Evolutionary conservation across 2,113 vertebrate genomes (phyloP).

Genomic region (Tyto alba): DNA sequence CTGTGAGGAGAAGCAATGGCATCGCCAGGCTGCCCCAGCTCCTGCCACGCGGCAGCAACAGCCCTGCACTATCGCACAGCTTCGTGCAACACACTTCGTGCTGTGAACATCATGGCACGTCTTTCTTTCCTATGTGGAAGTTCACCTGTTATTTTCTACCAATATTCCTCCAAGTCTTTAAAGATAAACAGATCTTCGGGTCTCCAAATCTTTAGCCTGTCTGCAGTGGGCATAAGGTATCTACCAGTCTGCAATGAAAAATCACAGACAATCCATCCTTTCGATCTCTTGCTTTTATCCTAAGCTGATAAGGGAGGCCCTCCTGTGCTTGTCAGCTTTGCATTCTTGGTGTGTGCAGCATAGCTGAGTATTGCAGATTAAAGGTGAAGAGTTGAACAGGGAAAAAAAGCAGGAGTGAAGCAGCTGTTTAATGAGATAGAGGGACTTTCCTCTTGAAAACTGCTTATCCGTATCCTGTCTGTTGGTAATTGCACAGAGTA

Average conservation of each 20-base stretch:
- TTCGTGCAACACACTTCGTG: no score
- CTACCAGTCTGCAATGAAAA: constrained; percentile 15
- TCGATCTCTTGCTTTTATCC: constrained; percentile 38
- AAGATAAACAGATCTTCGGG: background rate
- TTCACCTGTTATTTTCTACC: background rate
- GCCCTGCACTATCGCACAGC: fast-evolving
- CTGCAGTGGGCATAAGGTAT: background rate
- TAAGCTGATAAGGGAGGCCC: constrained; percentile 50
- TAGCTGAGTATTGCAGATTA: constrained; percentile 39
- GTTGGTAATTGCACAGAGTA: background rate
- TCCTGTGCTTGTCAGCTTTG: constrained; percentile 34
- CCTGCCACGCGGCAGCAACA: background rate
- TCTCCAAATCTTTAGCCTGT: constrained; percentile 9
- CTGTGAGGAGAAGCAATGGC: background rate
- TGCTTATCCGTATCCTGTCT: constrained; percentile 29
- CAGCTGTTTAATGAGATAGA: constrained; percentile 47
- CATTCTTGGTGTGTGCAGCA: constrained; percentile 40
- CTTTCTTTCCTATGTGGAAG: background rate
- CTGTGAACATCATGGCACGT: background rate
- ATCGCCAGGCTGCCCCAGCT: background rate
- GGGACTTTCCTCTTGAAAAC: constrained; percentile 42
- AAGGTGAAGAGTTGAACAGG: constrained; percentile 60
- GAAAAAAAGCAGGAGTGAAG: constrained; percentile 19
- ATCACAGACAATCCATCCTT: constrained; percentile 42
- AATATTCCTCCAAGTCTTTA: background rate